phyloP scores from a whole-genome alignment of 1,140 invertebrate species.

The Platyscapa corneri region DNA sequence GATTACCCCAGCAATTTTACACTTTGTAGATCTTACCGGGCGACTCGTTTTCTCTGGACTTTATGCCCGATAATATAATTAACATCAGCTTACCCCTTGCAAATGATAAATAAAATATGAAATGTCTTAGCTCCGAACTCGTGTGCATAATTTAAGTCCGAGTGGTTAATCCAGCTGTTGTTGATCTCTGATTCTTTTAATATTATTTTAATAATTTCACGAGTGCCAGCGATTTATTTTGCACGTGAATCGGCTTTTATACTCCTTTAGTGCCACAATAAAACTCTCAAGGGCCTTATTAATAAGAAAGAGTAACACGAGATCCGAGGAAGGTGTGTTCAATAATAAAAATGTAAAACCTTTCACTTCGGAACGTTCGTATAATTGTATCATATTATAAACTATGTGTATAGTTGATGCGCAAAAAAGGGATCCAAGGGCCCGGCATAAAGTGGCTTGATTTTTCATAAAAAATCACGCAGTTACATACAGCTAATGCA shows the following conservation, averaged over 20 bases:
- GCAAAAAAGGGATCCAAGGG: background rate
- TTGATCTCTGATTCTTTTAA: conserved; percentile 40
- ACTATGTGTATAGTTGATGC: conserved; percentile 22
- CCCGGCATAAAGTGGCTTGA: background rate
- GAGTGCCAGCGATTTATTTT: conserved; percentile 43
- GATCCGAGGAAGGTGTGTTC: conserved; percentile 27
- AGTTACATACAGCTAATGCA: background rate
- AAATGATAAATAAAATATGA: conserved; percentile 23
- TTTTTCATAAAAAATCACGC: background rate
- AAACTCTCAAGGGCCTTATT: conserved; percentile 49
- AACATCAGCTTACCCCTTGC: conserved; percentile 39
- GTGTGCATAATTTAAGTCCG: conserved; percentile 6
- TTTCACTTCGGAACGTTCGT: conserved; percentile 33
- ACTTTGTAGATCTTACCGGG: conserved; percentile 61
- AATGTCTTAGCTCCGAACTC: background rate
- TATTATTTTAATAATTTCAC: conserved; percentile 55
- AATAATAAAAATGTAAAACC: conserved; percentile 46
- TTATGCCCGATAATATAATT: conserved; percentile 60
- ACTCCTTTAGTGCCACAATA: conserved; percentile 45
- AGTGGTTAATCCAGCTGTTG: conserved; percentile 8
- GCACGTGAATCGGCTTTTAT: conserved; percentile 43
- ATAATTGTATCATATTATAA: conserved; percentile 50
- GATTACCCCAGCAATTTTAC: conserved; percentile 67
- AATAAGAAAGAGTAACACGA: conserved; percentile 46
- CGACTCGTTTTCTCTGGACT: conserved; percentile 56